Percentiles rank a stretch among this genome's conserved stretches.
Evolutionary conservation across 2,113 vertebrate genomes (phyloP).

Genomic region (Taurulus bubalis): DNA sequence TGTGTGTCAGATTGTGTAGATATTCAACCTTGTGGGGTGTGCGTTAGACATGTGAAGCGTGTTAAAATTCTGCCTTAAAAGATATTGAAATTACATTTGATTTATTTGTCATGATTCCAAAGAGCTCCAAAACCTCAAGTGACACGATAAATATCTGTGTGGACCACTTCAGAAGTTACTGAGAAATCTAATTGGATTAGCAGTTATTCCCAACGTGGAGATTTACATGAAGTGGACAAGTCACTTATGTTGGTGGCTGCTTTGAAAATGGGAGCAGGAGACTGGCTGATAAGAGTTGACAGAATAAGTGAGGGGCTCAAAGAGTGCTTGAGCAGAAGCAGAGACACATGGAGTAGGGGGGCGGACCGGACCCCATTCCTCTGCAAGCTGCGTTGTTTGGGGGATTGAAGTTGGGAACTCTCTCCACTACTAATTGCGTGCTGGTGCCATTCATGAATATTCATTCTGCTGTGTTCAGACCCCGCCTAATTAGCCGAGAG

Average conservation of each 20-base stretch:
- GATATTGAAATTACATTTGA: conserved; percentile 2
- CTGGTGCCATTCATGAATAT: conserved; percentile 86
- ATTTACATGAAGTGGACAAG: conserved; percentile 68
- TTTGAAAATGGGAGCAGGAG: conserved; percentile 63
- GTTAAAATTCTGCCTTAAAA: not conserved
- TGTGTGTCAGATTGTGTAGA: not conserved
- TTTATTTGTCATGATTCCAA: conserved; percentile 14
- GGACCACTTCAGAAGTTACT: conserved; percentile 40
- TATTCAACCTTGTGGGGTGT: not conserved
- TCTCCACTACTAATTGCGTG: conserved; percentile 85
- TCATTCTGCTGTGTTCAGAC: conserved; percentile 85
- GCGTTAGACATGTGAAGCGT: not conserved
- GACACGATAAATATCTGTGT: conserved; percentile 11
- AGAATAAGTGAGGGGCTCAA: conserved; percentile 73
- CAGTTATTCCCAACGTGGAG: conserved; percentile 64
- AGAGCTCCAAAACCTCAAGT: conserved; percentile 22
- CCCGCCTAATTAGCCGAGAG: conserved; percentile 87
- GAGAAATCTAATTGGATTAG: conserved; percentile 63
- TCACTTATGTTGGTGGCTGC: conserved; percentile 58
- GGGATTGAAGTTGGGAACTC: conserved; percentile 86
- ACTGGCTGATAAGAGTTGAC: conserved; percentile 66
- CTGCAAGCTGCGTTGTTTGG: conserved; percentile 79
- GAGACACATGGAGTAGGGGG: conserved; percentile 70
- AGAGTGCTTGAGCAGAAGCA: conserved; percentile 74
- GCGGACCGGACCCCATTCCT: conserved; percentile 73